A percentile compares a stretch with the other conserved stretches of the same genome.
Conservation (phyloP, 2,113 vertebrate genomes). For the Spilogale gracilis region DNA sequence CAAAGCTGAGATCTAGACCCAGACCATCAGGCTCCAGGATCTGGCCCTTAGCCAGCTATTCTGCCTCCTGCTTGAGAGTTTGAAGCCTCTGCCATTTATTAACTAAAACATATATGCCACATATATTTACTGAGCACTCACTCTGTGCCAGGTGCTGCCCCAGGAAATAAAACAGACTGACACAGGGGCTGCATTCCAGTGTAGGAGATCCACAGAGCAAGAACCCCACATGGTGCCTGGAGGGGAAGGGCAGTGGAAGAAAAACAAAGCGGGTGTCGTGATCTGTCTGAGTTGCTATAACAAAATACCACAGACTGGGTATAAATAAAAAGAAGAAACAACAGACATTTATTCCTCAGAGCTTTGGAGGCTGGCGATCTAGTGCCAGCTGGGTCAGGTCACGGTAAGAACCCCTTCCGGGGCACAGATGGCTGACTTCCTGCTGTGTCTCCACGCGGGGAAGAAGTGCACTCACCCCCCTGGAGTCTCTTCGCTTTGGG, state of each 20-base stretch:
- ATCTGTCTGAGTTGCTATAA: not conserved
- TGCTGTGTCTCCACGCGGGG: not conserved
- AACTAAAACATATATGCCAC: too few species aligned
- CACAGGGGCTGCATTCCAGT: not conserved
- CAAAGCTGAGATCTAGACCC: not conserved
- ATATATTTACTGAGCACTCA: not conserved
- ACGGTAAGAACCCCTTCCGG: not conserved
- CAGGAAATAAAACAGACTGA: not conserved
- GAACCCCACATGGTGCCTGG: not conserved
- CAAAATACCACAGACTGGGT: not conserved
- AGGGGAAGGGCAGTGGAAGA: accelerated
- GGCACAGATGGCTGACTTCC: not conserved
- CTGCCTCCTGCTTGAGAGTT: not conserved
- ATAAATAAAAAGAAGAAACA: not conserved
- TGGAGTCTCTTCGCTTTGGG: not conserved
- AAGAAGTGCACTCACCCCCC: too few species aligned
- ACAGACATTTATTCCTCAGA: not conserved
- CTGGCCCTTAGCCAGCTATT: not conserved
- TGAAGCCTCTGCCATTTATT: not conserved
- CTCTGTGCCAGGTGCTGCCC: not conserved
- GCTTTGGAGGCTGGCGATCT: not conserved
- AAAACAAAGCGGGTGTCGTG: not conserved
- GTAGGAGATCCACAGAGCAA: too few species aligned
- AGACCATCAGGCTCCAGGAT: not conserved
- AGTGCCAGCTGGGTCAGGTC: accelerated